Evolutionary conservation across 2,113 vertebrate genomes (phyloP), one percentile per base, ranked within the genome.

Genomic region (Rallus limicola): DNA sequence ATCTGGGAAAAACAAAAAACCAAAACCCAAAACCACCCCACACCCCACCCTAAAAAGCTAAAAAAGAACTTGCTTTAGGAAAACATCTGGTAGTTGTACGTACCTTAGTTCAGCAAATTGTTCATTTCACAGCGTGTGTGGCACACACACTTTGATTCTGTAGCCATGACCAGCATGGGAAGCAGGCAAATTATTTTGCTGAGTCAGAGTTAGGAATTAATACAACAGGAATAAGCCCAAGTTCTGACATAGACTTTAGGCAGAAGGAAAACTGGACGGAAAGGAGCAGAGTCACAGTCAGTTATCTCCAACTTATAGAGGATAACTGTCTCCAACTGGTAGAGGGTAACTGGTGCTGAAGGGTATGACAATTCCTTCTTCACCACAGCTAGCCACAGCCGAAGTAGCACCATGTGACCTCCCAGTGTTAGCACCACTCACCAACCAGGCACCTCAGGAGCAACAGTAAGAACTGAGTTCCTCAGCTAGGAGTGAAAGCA

Each of bases 141-240:
- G 40, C 53, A 40, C 16, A 26, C 72, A 70, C 53, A 12, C 38
- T n/a, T 46, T 10, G 33, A 36, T 78, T 60, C 69, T 72, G 65
- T 44, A 69, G 62, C 93, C 79, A 67, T 3, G 28, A 85, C 50
- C 55, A 63, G 64, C 75, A 67, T 9, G 68, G 82, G 64, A 94
- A 82, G 46, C 56, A 52, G 69, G 44, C 26, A 86, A 42, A 85
- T 31, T 7, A n/a, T 81, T 91, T 29, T 82, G 81, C 81, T 79
- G 93, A 93, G 81, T 94, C 90, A 94, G 50, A 89, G 42, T 34
- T 29, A 72, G 69, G 56, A 79, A 94, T 74, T 44, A 46, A 56
- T 42, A n/a, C 48, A 64, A 29, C 14, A 23, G 21, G 17, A 82
- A 69, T 9, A 79, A 91, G 13, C 29, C 58, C 36, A 44, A 88